Conservation (phyloP, 2,113 vertebrate genomes). For the Dicentrarchus labrax region DNA sequence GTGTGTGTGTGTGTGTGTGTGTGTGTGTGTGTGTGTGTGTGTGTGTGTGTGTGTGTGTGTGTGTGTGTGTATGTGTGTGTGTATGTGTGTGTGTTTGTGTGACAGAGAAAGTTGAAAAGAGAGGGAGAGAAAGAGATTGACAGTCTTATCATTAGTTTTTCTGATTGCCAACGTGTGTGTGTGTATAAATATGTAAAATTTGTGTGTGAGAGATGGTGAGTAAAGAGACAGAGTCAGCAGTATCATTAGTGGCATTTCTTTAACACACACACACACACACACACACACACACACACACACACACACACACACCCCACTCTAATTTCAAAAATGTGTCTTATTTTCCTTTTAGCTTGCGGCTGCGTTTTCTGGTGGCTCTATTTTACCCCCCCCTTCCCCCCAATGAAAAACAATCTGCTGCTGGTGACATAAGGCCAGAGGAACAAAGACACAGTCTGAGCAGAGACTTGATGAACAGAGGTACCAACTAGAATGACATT, state of each 20-base stretch:
- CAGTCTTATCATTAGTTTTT: conserved; percentile 46
- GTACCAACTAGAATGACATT: no score
- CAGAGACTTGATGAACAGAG: background rate
- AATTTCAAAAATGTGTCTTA: conserved; percentile 53
- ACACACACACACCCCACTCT: conserved; percentile 19
- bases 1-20: conserved; percentile 17
- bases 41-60: background rate
- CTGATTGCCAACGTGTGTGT: conserved; percentile 51
- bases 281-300: conserved; percentile 38
- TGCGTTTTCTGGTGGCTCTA: conserved; percentile 72
- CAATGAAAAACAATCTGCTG: background rate
- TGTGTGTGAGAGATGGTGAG: conserved; percentile 16
- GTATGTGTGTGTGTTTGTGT: background rate
- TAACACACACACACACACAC: conserved; percentile 29
- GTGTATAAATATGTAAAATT: conserved; percentile 37
- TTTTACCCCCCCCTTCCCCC: background rate
- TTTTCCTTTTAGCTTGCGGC: conserved; percentile 71
- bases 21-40: conserved; percentile 29
- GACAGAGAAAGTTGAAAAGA: background rate
- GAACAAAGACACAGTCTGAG: conserved; percentile 54
- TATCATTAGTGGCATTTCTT: conserved; percentile 55
- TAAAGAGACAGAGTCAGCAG: conserved; percentile 56
- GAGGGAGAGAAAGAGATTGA: conserved; percentile 31
- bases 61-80: background rate
- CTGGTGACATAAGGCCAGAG: conserved; percentile 73